A percentile compares a stretch with the other conserved stretches of the same genome.
phyloP scores from a whole-genome alignment of 2,888 invertebrate genomes.

The Deroplatys truncata region DNA sequence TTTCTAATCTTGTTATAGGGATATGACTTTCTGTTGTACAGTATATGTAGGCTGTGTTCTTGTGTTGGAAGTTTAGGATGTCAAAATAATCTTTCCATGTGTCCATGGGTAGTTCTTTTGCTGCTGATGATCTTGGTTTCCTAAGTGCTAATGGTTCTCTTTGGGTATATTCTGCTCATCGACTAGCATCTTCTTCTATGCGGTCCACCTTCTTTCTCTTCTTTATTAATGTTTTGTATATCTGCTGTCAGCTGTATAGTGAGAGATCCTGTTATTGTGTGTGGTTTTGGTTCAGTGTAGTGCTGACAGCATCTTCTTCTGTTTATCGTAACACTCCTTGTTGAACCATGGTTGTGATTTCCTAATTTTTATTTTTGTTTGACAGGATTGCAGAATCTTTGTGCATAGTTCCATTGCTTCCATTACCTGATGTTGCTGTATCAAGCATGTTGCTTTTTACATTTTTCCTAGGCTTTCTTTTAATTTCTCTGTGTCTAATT shows the following conservation, averaged over 20 bases:
- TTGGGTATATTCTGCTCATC: background rate
- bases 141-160: background rate
- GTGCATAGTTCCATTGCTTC: too few species aligned
- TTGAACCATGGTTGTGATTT: too few species aligned
- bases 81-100: background rate
- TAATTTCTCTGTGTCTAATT: too few species aligned
- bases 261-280: accelerated
- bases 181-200: background rate
- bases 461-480: too few species aligned
- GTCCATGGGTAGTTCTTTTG: background rate
- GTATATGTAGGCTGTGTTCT: background rate
- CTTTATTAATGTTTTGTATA: background rate
- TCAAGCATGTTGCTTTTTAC: too few species aligned
- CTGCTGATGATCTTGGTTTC: background rate
- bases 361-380: too few species aligned
- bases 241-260: background rate
- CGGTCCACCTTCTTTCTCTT: background rate
- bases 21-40: background rate
- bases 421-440: too few species aligned
- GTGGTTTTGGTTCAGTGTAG: too few species aligned
- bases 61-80: background rate
- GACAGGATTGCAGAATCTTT: too few species aligned
- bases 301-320: background rate
- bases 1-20: background rate
- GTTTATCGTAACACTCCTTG: too few species aligned